These are phyloP conservation scores for Anodontia alba DNA, from an alignment of 2,888 invertebrate genomes.

Conservation along the genomic window DNA sequence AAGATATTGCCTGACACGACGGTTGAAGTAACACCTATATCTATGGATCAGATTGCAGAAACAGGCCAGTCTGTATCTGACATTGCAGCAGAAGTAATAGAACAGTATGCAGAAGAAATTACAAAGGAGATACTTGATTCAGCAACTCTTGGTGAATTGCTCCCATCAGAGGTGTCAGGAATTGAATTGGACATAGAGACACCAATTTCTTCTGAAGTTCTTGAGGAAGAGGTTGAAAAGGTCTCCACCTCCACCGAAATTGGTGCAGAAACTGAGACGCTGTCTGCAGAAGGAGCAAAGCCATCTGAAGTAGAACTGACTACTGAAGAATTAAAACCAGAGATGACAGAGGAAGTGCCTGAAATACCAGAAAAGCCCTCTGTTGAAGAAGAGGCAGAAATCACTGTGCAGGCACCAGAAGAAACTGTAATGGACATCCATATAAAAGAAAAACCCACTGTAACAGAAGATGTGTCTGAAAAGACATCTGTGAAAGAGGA, in stretches of 20 bases:
- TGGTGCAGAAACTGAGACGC: constrained; percentile 28
- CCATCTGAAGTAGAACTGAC: constrained; percentile 34
- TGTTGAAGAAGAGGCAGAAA: constrained; percentile 40
- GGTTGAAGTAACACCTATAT: neutral
- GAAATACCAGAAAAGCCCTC: constrained; percentile 35
- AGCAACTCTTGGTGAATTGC: constrained; percentile 8
- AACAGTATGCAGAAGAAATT: constrained; percentile 46
- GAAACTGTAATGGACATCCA: neutral
- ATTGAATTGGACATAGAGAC: constrained; percentile 43
- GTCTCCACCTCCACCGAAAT: constrained; percentile 21
- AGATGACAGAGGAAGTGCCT: constrained; percentile 36
- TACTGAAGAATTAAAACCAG: constrained; percentile 15
- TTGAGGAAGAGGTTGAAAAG: constrained; percentile 47
- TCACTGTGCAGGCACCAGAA: constrained; percentile 22
- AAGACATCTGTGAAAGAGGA: too few species aligned
- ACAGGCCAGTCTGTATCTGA: constrained; percentile 9
- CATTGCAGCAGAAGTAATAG: constrained; percentile 43
- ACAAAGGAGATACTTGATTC: constrained; percentile 50
- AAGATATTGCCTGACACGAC: neutral
- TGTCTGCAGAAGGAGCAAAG: constrained; percentile 22
- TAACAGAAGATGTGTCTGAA: constrained; percentile 1
- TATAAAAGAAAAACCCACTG: too few species aligned
- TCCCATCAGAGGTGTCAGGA: neutral
- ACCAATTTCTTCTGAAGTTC: constrained; percentile 40
- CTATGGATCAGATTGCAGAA: neutral